phyloP scores from a whole-genome alignment of 2,113 vertebrate species.

The Phalacrocorax aristotelis region DNA sequence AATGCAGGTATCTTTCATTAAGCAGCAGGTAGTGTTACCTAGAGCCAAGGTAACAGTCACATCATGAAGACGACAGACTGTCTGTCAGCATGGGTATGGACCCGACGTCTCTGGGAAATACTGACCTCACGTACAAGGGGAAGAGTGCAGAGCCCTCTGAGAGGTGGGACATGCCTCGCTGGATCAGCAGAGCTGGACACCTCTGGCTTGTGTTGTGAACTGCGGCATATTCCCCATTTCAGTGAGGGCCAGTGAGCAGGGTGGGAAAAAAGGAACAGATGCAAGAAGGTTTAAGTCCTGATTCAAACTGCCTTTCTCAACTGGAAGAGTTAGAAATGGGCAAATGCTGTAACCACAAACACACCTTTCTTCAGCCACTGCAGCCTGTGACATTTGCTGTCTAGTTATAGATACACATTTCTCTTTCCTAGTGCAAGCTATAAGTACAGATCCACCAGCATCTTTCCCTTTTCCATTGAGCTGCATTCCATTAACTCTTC shows the following conservation, averaged over 20 bases:
- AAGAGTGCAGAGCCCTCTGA: neutral
- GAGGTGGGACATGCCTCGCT: neutral
- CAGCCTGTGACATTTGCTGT: neutral
- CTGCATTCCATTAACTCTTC: neutral
- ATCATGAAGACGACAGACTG: neutral
- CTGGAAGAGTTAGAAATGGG: neutral
- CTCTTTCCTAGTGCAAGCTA: neutral
- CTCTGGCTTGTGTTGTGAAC: rapidly evolving
- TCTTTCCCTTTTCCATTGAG: neutral
- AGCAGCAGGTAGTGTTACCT: neutral
- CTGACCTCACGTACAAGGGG: rapidly evolving
- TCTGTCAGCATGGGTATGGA: neutral
- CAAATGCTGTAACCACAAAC: neutral
- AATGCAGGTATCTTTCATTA: neutral
- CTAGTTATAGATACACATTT: rapidly evolving
- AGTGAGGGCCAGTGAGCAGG: neutral
- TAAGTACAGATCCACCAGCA: neutral
- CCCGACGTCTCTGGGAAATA: rapidly evolving
- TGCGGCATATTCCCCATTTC: neutral
- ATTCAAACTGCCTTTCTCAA: neutral
- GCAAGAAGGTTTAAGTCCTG: neutral
- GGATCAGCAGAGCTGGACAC: neutral
- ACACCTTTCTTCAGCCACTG: neutral
- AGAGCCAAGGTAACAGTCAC: neutral
- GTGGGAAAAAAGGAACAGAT: neutral